phyloP scores from a whole-genome alignment of 2,888 invertebrate species.

The Anodontia alba region DNA sequence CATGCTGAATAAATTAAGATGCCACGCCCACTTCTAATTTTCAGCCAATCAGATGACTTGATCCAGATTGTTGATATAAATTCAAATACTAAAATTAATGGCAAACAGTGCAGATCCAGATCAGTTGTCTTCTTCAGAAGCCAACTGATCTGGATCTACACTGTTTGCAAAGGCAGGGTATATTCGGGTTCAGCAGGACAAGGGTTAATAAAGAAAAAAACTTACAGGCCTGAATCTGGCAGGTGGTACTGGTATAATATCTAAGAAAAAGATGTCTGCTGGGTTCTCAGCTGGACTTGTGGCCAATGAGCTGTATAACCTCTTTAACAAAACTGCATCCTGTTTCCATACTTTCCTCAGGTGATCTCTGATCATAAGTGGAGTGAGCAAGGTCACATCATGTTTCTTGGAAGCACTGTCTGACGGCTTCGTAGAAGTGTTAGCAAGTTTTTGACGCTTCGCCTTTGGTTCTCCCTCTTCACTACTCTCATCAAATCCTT shows the following conservation, averaged over 20 bases:
- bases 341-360: slow-evolving; percentile 86
- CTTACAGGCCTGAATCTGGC: slow-evolving; percentile 92
- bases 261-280: slow-evolving; percentile 94
- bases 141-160: no score
- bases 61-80: no score
- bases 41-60: no score
- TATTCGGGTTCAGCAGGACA: no score
- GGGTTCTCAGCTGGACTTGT: slow-evolving; percentile 81
- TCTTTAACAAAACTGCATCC: slow-evolving; percentile 89
- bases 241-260: slow-evolving; percentile 93
- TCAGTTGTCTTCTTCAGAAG: no score
- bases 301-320: slow-evolving; percentile 86
- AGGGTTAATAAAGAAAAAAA: slow-evolving; percentile 20
- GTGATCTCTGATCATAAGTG: slow-evolving; percentile 86
- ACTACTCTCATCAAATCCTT: slow-evolving; percentile 29
- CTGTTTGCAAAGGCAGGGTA: no score
- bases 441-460: slow-evolving; percentile 61
- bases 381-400: slow-evolving; percentile 74
- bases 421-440: background rate
- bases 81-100: no score
- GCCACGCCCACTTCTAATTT: no score
- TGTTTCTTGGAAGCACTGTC: background rate
- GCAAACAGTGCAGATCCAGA: no score
- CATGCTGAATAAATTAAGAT: no score
- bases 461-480: slow-evolving; percentile 45